A percentile compares a stretch with the other conserved stretches of the same genome.
phyloP scores from a whole-genome alignment of 2,113 vertebrate species.

The Phalacrocorax aristotelis region DNA sequence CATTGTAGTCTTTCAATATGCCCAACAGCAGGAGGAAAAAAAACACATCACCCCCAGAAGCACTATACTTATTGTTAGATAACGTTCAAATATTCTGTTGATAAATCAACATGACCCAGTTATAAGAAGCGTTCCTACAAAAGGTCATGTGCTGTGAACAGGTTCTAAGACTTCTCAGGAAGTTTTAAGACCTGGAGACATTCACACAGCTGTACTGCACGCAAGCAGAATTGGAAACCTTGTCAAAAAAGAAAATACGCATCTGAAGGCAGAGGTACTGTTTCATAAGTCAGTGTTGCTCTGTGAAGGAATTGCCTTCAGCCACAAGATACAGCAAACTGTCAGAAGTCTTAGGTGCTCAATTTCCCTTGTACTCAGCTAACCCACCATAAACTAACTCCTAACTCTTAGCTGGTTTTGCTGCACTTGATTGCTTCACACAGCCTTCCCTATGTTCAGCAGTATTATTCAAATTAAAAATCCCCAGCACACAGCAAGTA shows the following conservation, averaged over 20 bases:
- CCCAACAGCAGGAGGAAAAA: not conserved
- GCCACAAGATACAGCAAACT: not conserved
- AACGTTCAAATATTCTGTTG: not conserved
- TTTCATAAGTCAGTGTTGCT: fast-evolving
- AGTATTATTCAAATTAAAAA: not conserved
- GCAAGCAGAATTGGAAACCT: fast-evolving
- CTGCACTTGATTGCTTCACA: not conserved
- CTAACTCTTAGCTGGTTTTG: not conserved
- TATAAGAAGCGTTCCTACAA: not conserved
- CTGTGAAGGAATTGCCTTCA: not conserved
- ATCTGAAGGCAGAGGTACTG: not conserved
- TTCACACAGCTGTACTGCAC: not conserved
- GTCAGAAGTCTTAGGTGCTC: not conserved
- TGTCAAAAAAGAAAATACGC: not conserved
- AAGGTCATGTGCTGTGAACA: not conserved
- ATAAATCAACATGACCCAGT: not conserved
- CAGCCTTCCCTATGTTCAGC: not conserved
- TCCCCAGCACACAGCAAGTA: not conserved
- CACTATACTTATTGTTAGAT: not conserved
- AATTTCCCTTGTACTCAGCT: not conserved
- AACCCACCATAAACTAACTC: not conserved
- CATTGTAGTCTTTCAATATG: not conserved
- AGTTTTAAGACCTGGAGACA: not conserved
- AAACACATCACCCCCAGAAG: not conserved
- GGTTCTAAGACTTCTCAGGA: not conserved